Evolutionary conservation across 2,888 invertebrate species (phyloP), one percentile per base, ranked within the genome.

Genomic region (Parasteatoda lunata): DNA sequence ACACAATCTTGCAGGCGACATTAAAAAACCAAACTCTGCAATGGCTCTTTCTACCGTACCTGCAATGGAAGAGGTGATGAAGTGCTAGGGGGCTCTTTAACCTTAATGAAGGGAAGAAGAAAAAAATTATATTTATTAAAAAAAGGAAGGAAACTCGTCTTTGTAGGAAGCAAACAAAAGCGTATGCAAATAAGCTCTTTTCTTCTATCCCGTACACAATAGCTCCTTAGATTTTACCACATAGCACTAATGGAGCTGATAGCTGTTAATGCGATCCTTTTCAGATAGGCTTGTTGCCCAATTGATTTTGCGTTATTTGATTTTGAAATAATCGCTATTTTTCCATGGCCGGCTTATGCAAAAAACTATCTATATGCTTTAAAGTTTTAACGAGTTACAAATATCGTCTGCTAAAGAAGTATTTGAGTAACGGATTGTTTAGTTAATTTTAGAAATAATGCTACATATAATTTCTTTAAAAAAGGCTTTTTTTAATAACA

Each of bases 1-100:
- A 59, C 11, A 13, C 59, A n/a, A 9, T 6, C 59, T 59, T 59
- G 9, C 59, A 30, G 30, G 30, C 30, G 30, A 30, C 30, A 30
- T 30, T 30, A 13, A 13, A 59, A 8, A 9, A 59, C n/a, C 4
- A 59, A 59, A 59, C 59, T 59, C 11, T 13, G n/a, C 9, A n/a
- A 8, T 83, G 83, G 83, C 51, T 83, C 83, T 66, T 83, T 83
- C 83, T 77, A 45, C 77, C 51, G 54, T 83, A 72, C 48, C 83
- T 13, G 49, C 30, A 30, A 5, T 45, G 71, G 47, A 70, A 15
- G 51, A n/a, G 52, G 71, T 77, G 83, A 83, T 72, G 72, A 77
- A 83, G 72, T 64, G 83, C 83, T 71, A 11, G 83, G 51, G 83
- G 83, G 72, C 83, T 83, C 83, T 83, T 83, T 83, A 83, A 83